Evolutionary conservation across 2,888 invertebrate genomes (phyloP).

Genomic region (Diaperis boleti): DNA sequence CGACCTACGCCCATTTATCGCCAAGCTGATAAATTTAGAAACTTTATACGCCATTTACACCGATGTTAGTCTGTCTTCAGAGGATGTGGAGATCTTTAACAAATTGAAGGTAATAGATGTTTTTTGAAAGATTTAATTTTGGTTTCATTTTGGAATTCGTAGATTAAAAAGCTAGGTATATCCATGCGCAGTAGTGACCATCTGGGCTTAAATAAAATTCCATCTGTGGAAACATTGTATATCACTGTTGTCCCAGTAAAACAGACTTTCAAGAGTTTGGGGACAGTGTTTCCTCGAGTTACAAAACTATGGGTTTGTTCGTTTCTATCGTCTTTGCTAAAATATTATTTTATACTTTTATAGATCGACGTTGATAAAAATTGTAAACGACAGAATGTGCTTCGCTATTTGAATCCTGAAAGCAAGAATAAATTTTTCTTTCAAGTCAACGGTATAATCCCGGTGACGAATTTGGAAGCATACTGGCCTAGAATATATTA

Average conservation of each 20-base stretch:
- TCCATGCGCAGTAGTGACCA: background rate
- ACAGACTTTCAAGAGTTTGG: background rate
- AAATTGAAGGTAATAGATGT: conserved; percentile 28
- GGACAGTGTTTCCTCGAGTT: conserved; percentile 7
- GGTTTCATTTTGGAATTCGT: background rate
- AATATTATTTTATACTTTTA: background rate
- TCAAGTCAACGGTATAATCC: conserved; percentile 14
- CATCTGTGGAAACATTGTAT: conserved; percentile 17
- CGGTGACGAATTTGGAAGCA: conserved; percentile 8
- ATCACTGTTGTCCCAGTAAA: conserved; percentile 4
- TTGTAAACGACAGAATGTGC: conserved; percentile 2
- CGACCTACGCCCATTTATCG: conserved; percentile 20
- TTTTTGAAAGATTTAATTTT: background rate
- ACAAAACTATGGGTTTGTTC: conserved; percentile 24
- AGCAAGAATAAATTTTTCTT: conserved; percentile 24
- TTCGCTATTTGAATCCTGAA: conserved; percentile 6
- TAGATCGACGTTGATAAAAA: conserved; percentile 23
- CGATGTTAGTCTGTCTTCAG: conserved; percentile 1
- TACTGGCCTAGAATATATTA: conserved; percentile 18
- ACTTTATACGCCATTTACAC: conserved; percentile 34
- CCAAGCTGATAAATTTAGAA: conserved; percentile 27
- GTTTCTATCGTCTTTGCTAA: background rate
- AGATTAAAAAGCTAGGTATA: conserved; percentile 29
- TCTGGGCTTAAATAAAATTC: no score
- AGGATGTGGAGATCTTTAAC: conserved; percentile 3